Conservation (phyloP, 2,113 vertebrate genomes). For the human region GRCh38 chr7:33651001-33651500, state of each 20-base stretch:
- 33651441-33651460: not conserved
- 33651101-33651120: slow-evolving; percentile 43
- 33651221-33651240: slow-evolving; percentile 38
- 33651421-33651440: not conserved
- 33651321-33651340: not conserved
- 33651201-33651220: slow-evolving; percentile 60
- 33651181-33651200: slow-evolving; percentile 62
- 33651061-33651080: slow-evolving; percentile 63
- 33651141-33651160: slow-evolving; percentile 47
- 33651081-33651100: slow-evolving; percentile 45
- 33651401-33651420: not conserved
- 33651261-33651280: slow-evolving; percentile 16
- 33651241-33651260: slow-evolving; percentile 33
- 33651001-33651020: slow-evolving; percentile 51
- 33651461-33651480: not conserved
- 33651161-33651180: slow-evolving; percentile 34
- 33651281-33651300: not conserved
- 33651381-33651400: slow-evolving; percentile 2
- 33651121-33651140: slow-evolving; percentile 65
- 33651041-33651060: slow-evolving; percentile 74
- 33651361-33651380: not conserved
- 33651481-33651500: not conserved
- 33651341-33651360: not conserved
- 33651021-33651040: slow-evolving; percentile 59
- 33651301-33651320: not conserved